Percentiles rank a stretch among this genome's conserved stretches.
Evolutionary conservation across 2,113 vertebrate species (phyloP).

Genomic region (Neodon shergylaensis): DNA sequence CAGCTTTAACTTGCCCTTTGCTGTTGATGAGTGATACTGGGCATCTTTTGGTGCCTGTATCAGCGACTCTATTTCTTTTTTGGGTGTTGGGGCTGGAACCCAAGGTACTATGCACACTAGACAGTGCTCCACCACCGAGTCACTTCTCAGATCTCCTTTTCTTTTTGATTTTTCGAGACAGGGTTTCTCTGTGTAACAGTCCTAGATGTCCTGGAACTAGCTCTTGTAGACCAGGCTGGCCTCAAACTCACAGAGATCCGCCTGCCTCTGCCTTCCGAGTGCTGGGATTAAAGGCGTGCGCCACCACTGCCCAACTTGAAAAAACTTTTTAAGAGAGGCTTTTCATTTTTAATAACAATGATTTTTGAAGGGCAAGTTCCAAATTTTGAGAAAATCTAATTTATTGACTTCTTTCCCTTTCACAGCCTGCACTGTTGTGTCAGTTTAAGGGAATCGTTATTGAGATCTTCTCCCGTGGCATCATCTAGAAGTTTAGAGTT

Average conservation of each 20-base stretch:
- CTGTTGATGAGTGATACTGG: not conserved
- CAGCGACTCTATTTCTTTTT: not conserved
- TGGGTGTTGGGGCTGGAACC: not conserved
- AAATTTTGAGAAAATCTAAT: slow-evolving; percentile 24
- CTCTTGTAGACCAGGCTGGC: not conserved
- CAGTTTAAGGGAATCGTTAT: not conserved
- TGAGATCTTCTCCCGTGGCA: not conserved
- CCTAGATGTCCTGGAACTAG: not conserved
- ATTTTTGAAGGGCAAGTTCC: slow-evolving; percentile 3
- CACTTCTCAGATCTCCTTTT: no score
- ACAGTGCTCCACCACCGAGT: not conserved
- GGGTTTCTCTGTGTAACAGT: no score
- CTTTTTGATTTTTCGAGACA: no score
- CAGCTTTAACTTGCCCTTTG: not conserved
- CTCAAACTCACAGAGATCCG: not conserved
- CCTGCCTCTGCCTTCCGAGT: not conserved
- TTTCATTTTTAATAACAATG: slow-evolving; percentile 33
- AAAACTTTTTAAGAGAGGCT: not conserved
- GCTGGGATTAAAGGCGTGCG: not conserved
- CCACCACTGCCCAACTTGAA: not conserved
- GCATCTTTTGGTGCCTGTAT: not conserved
- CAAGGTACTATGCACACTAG: not conserved
- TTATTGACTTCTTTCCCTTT: not conserved
- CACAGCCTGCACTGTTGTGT: not conserved
- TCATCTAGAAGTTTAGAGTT: not conserved